These are phyloP conservation scores for Geotria australis DNA, from an alignment of 2,797 vertebrate species.

Conservation along the genomic window DNA sequence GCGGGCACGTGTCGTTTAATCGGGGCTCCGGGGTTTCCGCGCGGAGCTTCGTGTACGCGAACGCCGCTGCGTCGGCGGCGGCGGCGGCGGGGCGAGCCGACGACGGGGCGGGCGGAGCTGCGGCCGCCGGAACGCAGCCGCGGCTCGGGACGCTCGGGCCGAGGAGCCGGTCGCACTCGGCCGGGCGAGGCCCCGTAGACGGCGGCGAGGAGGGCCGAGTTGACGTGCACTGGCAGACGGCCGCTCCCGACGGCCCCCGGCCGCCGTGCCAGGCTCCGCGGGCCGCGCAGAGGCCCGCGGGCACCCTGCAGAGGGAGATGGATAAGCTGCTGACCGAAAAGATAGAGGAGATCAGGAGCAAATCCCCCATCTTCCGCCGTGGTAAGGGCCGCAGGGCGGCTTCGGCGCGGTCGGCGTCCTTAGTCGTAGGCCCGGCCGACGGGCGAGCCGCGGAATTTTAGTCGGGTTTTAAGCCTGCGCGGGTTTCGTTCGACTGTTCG, in stretches of 20 bases:
- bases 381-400: constrained; percentile 33
- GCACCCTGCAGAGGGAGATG: constrained; percentile 84
- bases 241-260: constrained; percentile 19
- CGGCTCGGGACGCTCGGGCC: constrained; percentile 3
- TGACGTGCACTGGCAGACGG: constrained; percentile 9
- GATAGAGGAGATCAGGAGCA: constrained; percentile 76
- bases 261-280: constrained; percentile 18
- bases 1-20: no score
- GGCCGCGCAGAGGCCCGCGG: constrained; percentile 28
- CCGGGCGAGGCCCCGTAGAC: constrained; percentile 8
- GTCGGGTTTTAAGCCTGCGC: no score
- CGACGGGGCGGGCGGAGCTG: constrained; percentile 5
- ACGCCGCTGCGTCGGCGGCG: no score
- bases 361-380: constrained; percentile 59
- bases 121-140: constrained; percentile 5
- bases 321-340: constrained; percentile 72
- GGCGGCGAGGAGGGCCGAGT: constrained; percentile 12
- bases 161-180: constrained; percentile 3
- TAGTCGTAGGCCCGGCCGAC: no score
- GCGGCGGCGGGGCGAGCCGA: no score
- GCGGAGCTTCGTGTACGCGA: no score
- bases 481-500: no score
- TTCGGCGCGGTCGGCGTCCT: no score
- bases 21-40: no score
- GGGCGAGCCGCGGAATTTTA: no score